phyloP scores from a whole-genome alignment of 2,888 invertebrate species.

The Lampropteryx suffumata region DNA sequence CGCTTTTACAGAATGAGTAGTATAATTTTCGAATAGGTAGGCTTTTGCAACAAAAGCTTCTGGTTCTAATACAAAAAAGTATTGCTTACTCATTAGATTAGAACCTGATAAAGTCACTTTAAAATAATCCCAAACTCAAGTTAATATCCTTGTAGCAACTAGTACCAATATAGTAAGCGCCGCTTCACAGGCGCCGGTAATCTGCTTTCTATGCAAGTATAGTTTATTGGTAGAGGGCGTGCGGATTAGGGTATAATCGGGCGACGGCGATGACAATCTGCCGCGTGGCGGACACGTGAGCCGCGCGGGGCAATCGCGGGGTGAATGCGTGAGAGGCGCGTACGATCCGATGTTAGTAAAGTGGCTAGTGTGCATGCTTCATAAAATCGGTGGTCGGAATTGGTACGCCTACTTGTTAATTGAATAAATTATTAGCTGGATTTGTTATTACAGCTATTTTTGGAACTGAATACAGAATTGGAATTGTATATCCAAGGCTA shows the following conservation, averaged over 20 bases:
- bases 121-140: too few species aligned
- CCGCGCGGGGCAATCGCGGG: slow-evolving; percentile 52
- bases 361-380: slow-evolving; percentile 16
- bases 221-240: slow-evolving; percentile 54
- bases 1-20: too few species aligned
- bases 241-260: slow-evolving; percentile 76
- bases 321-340: slow-evolving; percentile 40
- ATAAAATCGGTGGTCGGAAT: slow-evolving; percentile 31
- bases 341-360: slow-evolving; percentile 6
- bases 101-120: too few species aligned
- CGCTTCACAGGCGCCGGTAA: background rate
- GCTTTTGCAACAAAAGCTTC: too few species aligned
- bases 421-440: slow-evolving; percentile 28
- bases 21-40: too few species aligned
- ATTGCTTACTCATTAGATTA: too few species aligned
- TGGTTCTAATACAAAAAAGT: too few species aligned
- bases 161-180: background rate
- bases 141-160: too few species aligned
- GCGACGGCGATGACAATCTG: slow-evolving; percentile 75
- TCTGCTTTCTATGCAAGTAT: slow-evolving; percentile 3
- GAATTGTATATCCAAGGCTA: too few species aligned
- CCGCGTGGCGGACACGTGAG: slow-evolving; percentile 49
- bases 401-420: slow-evolving; percentile 32
- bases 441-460: background rate
- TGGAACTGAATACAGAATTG: too few species aligned